A percentile compares a stretch with the other conserved stretches of the same genome.
These are phyloP conservation scores for Lasioglossum oenotherae DNA, from an alignment of 2,888 invertebrate species.

Conservation along the genomic window DNA sequence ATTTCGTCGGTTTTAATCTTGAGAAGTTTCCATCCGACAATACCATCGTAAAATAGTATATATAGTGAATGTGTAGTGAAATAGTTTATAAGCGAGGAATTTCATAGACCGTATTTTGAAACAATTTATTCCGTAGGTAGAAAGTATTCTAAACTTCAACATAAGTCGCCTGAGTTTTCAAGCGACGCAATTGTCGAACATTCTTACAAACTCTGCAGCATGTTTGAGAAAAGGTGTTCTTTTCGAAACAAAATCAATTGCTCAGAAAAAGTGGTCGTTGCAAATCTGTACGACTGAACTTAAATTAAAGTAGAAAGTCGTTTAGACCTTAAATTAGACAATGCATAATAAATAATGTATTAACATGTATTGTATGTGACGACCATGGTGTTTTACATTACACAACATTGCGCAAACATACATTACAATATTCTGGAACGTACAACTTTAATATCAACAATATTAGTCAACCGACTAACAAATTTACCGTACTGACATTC, in stretches of 20 bases:
- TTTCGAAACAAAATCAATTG: too few relatives aligned
- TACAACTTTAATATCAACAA: not conserved
- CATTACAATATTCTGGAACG: not conserved
- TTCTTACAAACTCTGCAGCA: too few relatives aligned
- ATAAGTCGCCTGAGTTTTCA: not conserved
- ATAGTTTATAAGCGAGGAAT: not conserved
- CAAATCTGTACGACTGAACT: not conserved
- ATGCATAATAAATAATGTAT: too few relatives aligned
- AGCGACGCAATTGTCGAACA: too few relatives aligned
- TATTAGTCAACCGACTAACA: too few relatives aligned
- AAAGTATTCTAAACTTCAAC: not conserved
- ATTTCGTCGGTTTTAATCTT: not conserved
- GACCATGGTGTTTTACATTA: too few relatives aligned
- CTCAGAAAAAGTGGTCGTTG: too few relatives aligned
- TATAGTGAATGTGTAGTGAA: too few relatives aligned
- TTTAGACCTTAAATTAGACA: not conserved
- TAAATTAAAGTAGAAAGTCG: not conserved
- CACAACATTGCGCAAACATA: too few relatives aligned
- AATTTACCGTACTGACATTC: too few relatives aligned
- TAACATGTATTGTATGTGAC: too few relatives aligned
- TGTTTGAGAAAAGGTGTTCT: too few relatives aligned
- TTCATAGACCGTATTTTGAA: not conserved
- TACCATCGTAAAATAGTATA: not conserved
- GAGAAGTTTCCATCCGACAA: not conserved
- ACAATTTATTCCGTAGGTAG: not conserved